Evolutionary conservation across 2,113 vertebrate species (phyloP).

Genomic region (Emydocephalus ijimae): DNA sequence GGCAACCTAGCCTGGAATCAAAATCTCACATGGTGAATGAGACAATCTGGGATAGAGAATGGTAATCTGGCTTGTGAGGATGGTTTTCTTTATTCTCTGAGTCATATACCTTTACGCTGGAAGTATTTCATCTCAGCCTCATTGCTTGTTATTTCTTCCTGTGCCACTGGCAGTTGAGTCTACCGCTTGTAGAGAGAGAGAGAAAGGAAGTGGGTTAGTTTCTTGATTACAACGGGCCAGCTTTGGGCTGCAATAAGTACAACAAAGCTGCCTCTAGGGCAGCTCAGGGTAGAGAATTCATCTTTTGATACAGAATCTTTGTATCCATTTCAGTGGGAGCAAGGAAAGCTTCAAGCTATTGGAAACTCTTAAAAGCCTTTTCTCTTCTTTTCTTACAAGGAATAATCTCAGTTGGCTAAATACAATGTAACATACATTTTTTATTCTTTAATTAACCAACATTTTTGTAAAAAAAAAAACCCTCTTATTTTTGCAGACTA

Average conservation of each 20-base stretch:
- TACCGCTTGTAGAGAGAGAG: neutral
- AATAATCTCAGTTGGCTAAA: neutral
- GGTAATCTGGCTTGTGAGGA: neutral
- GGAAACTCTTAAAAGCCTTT: neutral
- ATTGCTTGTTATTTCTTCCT: neutral
- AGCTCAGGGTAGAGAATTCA: neutral
- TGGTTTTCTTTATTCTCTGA: constrained; percentile 22
- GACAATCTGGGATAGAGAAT: constrained; percentile 1
- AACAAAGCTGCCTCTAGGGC: neutral
- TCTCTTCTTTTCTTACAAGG: neutral
- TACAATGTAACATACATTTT: neutral
- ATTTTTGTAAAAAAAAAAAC: neutral
- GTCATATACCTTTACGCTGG: neutral
- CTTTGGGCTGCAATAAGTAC: rapidly evolving
- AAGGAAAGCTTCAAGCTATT: neutral
- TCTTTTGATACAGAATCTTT: neutral
- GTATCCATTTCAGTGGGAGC: neutral
- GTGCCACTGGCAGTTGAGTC: rapidly evolving
- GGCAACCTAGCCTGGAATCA: neutral
- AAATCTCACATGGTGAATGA: constrained; percentile 2
- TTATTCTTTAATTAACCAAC: neutral
- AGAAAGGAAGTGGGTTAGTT: neutral
- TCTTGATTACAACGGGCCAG: neutral
- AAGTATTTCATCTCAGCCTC: constrained; percentile 3
- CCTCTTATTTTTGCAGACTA: neutral